Evolutionary conservation across 2,797 vertebrate species (phyloP).

Genomic region (Gobionotothen gibberifrons): DNA sequence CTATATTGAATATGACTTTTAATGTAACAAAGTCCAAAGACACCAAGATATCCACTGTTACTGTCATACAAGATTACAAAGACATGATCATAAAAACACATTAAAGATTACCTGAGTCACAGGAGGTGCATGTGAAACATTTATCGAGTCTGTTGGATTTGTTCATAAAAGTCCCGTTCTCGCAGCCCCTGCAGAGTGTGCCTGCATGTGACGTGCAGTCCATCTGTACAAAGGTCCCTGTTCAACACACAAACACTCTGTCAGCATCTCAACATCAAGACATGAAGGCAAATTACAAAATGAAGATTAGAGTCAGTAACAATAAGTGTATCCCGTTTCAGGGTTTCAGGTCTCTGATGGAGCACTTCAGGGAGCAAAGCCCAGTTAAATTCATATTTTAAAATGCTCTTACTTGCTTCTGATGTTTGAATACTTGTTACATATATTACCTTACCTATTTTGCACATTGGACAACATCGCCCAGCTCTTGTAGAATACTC

Average conservation of each 20-base stretch:
- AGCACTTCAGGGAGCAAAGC: no score
- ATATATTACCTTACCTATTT: no score
- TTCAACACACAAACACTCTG: neutral
- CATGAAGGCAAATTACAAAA: neutral
- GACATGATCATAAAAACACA: no score
- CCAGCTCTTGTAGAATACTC: fast-evolving
- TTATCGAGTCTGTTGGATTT: constrained; percentile 6
- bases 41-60: no score
- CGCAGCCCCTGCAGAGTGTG: constrained; percentile 47
- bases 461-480: constrained; percentile 40
- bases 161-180: constrained; percentile 42
- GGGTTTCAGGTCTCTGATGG: neutral
- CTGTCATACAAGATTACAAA: no score
- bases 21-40: no score
- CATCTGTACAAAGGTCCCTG: constrained; percentile 34
- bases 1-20: no score
- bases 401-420: no score
- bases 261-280: neutral
- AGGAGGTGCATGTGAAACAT: constrained; percentile 48
- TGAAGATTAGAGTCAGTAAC: neutral
- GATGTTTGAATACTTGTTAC: no score
- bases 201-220: constrained; percentile 24
- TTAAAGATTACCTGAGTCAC: constrained; percentile 46
- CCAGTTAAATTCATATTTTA: no score
- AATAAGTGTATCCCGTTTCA: neutral